Evolutionary conservation across 2,888 invertebrate genomes (phyloP).

Genomic region (Mechanitis messenoides): DNA sequence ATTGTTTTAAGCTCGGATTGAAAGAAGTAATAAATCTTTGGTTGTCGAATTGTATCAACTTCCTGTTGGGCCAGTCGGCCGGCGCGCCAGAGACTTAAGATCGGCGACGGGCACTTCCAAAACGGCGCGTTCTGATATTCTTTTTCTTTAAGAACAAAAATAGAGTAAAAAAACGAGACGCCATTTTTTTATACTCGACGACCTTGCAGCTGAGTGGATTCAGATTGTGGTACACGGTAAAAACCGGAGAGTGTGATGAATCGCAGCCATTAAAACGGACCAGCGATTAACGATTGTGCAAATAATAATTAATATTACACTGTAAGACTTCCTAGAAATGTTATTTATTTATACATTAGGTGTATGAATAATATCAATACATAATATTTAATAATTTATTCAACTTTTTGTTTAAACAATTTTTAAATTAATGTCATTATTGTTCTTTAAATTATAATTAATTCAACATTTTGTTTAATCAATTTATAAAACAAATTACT

Average conservation of each 20-base stretch:
- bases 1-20: not conserved
- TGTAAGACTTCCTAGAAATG: constrained; percentile 48
- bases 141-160: constrained; percentile 71
- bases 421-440: too few relatives aligned
- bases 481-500: too few relatives aligned
- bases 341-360: constrained; percentile 17
- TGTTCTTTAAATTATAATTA: too few relatives aligned
- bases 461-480: too few relatives aligned
- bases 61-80: constrained; percentile 69
- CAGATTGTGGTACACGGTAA: constrained; percentile 66
- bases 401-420: too few relatives aligned
- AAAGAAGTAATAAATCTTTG: constrained; percentile 69
- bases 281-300: constrained; percentile 46
- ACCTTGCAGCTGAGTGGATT: constrained; percentile 70
- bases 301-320: constrained; percentile 45
- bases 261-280: constrained; percentile 44
- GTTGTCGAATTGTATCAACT: constrained; percentile 67
- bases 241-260: constrained; percentile 65
- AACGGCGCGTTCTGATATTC: constrained; percentile 63
- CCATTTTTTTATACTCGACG: constrained; percentile 63
- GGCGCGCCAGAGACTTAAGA: constrained; percentile 35
- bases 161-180: constrained; percentile 65
- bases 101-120: constrained; percentile 57
- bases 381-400: too few relatives aligned
- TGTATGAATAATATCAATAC: too few relatives aligned